A percentile compares a stretch with the other conserved stretches of the same genome.
These are phyloP conservation scores for Dioctria rufipes DNA, from an alignment of 2,888 invertebrate genomes.

Conservation along the genomic window DNA sequence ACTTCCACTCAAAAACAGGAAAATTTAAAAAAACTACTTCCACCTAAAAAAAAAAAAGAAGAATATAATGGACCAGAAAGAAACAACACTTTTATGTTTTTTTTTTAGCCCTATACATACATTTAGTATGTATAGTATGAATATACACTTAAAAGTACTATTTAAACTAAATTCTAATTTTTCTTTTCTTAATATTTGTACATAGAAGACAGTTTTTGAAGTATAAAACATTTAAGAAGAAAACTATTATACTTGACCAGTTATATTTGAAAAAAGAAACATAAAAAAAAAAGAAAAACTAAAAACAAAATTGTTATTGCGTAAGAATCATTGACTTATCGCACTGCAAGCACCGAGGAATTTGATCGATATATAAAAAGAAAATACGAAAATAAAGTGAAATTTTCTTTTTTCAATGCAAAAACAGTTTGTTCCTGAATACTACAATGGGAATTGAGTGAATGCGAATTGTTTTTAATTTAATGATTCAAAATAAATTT, in stretches of 20 bases:
- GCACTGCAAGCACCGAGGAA: slow-evolving; percentile 73
- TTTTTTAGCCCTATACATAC: not conserved
- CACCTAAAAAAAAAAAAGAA: no score
- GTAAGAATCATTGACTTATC: slow-evolving; percentile 61
- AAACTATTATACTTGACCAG: slow-evolving; percentile 18
- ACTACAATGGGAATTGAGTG: not conserved
- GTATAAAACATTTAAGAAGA: not conserved
- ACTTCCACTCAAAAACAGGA: no score
- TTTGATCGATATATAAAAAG: slow-evolving; percentile 66
- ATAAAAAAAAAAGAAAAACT: no score
- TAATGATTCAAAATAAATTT: slow-evolving; percentile 17
- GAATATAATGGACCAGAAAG: not conserved
- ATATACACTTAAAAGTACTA: not conserved
- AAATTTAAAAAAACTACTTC: no score
- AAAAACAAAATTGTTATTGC: slow-evolving; percentile 18
- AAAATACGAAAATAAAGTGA: slow-evolving; percentile 54
- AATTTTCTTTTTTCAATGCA: slow-evolving; percentile 14
- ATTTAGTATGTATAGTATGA: not conserved
- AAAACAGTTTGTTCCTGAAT: not conserved
- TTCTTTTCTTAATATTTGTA: not conserved
- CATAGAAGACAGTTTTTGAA: slow-evolving; percentile 25
- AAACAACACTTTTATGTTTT: not conserved
- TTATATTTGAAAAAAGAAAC: not conserved
- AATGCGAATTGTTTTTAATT: slow-evolving; percentile 1
- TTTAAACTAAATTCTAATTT: not conserved